Percentiles rank a stretch among this genome's conserved stretches.
Conservation (phyloP, 2,797 vertebrate species). For the Eulemur coronatus region DNA sequence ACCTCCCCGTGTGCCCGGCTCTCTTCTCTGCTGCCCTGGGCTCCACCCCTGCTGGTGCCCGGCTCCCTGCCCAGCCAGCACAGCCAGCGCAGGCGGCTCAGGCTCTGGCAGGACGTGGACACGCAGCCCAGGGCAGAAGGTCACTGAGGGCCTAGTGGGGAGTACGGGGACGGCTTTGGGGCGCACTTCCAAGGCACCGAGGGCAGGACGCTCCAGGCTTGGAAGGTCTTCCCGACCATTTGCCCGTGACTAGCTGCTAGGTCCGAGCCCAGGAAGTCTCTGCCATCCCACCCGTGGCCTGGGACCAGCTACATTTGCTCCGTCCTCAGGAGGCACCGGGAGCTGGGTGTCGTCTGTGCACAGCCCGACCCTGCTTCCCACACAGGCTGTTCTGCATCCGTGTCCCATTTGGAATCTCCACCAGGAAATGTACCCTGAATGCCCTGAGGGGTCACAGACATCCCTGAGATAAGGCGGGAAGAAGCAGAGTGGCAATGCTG, state of each 20-base stretch:
- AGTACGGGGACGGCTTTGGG: fast-evolving
- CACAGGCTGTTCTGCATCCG: too few relatives aligned
- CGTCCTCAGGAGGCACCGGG: fast-evolving
- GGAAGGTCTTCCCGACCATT: background rate
- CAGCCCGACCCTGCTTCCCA: background rate
- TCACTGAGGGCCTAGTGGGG: fast-evolving
- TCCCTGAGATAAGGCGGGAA: background rate
- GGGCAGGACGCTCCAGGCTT: background rate
- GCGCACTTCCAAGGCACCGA: background rate
- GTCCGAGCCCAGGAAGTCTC: background rate
- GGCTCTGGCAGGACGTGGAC: background rate
- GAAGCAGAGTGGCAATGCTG: fast-evolving
- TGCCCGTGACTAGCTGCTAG: background rate
- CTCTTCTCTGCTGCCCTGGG: fast-evolving
- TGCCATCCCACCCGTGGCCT: background rate
- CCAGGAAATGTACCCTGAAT: background rate
- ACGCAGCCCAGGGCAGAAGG: fast-evolving
- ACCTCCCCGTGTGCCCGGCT: fast-evolving
- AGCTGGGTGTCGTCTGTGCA: background rate
- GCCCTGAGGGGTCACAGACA: background rate
- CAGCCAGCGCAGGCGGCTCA: fast-evolving
- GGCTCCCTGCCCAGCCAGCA: background rate
- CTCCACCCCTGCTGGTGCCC: background rate
- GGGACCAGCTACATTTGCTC: background rate
- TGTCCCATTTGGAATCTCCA: fast-evolving